Percentiles rank a stretch among this genome's conserved stretches.
Evolutionary conservation across 2,888 invertebrate genomes (phyloP).

Genomic region (Meandrusa payeni): DNA sequence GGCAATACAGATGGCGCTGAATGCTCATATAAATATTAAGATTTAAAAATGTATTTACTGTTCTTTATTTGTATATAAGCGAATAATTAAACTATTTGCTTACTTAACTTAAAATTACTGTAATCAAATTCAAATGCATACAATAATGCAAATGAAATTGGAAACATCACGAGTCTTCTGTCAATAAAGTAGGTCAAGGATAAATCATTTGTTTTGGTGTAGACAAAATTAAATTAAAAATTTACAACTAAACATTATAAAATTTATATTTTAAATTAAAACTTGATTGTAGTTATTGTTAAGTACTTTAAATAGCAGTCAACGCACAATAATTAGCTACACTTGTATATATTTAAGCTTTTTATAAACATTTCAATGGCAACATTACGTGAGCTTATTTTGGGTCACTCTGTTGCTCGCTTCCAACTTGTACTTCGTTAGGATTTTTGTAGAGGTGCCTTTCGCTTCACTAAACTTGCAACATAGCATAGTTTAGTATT

Average conservation of each 20-base stretch:
- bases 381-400: constrained; percentile 77
- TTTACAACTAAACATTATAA: neutral
- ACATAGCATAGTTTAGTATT: constrained; percentile 76
- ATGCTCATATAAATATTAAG: neutral
- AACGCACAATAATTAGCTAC: neutral
- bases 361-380: constrained; percentile 55
- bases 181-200: constrained; percentile 58
- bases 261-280: neutral
- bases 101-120: neutral
- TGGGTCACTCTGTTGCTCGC: constrained; percentile 70
- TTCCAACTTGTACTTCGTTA: constrained; percentile 73
- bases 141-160: constrained; percentile 11
- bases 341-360: constrained; percentile 50
- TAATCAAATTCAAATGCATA: neutral
- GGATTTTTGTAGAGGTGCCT: constrained; percentile 77
- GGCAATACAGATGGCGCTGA: constrained; percentile 21
- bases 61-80: neutral
- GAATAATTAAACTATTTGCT: neutral
- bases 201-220: constrained; percentile 38
- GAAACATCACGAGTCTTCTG: constrained; percentile 27
- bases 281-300: constrained; percentile 7
- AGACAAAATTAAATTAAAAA: constrained; percentile 10
- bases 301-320: constrained; percentile 9
- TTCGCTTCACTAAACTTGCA: constrained; percentile 81
- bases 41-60: neutral